Conservation (phyloP, 2,797 vertebrate species). For the Coilia nasus region DNA sequence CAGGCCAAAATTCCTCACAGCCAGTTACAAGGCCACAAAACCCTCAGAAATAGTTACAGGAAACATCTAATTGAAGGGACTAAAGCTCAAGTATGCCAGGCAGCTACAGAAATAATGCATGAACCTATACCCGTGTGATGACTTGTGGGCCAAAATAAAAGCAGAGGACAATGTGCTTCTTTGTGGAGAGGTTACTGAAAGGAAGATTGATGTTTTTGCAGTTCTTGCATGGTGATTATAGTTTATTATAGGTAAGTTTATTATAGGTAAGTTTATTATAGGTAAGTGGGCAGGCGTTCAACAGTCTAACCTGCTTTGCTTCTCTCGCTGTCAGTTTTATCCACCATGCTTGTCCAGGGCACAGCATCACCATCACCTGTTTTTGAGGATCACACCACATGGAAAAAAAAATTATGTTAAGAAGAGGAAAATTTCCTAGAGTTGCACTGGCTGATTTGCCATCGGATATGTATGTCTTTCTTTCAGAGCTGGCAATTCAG, state of each 20-base stretch:
- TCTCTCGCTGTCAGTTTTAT: not conserved
- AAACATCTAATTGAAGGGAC: constrained; percentile 21
- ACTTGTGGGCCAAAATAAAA: not conserved
- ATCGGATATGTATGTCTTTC: not conserved
- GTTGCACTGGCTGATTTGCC: not conserved
- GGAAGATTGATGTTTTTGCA: not conserved
- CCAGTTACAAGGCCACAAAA: constrained; percentile 21
- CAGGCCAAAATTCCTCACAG: constrained; percentile 26
- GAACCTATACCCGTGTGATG: not conserved
- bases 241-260: not conserved
- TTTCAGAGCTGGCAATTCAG: not conserved
- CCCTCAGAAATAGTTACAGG: constrained; percentile 26
- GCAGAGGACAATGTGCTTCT: not conserved
- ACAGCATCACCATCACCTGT: not conserved
- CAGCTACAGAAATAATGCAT: constrained; percentile 6
- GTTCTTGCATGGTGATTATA: not conserved
- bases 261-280: not conserved
- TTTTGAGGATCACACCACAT: not conserved
- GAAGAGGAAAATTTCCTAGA: not conserved
- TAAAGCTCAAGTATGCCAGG: constrained; percentile 6
- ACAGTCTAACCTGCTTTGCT: not conserved
- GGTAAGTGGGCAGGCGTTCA: not conserved
- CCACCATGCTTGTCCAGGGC: not conserved
- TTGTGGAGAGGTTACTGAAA: not conserved
- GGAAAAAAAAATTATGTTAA: not conserved